Evolutionary conservation across 2,797 vertebrate species (phyloP).

Genomic region (Taenioides sp.): DNA sequence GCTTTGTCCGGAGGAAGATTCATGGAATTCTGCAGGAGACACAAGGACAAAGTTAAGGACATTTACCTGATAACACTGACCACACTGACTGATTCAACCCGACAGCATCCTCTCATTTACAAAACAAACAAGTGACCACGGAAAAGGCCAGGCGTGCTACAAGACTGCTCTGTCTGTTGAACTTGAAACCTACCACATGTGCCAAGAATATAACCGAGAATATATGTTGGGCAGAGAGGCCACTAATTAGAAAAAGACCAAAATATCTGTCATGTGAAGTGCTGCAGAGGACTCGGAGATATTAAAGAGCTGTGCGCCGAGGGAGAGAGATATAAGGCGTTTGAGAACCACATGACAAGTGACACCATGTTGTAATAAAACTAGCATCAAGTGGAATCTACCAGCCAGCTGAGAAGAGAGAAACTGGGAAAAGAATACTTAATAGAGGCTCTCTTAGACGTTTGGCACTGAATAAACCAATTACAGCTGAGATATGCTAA

Average conservation of each 20-base stretch:
- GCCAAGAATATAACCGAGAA: slow-evolving; percentile 7
- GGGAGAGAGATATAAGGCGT: slow-evolving; percentile 4
- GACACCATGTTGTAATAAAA: slow-evolving; percentile 18
- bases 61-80: slow-evolving; percentile 27
- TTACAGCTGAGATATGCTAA: background rate
- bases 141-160: background rate
- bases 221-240: slow-evolving; percentile 8
- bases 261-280: slow-evolving; percentile 29
- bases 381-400: slow-evolving; percentile 11
- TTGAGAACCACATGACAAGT: slow-evolving; percentile 7
- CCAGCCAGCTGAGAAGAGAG: slow-evolving; percentile 11
- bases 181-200: slow-evolving; percentile 10
- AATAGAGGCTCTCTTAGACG: background rate
- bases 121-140: slow-evolving; percentile 12
- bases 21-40: slow-evolving; percentile 89
- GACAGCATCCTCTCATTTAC: slow-evolving; percentile 19
- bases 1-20: slow-evolving; percentile 98
- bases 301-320: slow-evolving; percentile 15
- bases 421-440: background rate
- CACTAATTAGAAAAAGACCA: slow-evolving; percentile 29
- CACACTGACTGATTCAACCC: slow-evolving; percentile 14
- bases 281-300: slow-evolving; percentile 6
- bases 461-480: background rate
- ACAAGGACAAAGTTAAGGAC: slow-evolving; percentile 38
- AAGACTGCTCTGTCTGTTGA: background rate